A percentile compares a stretch with the other conserved stretches of the same genome.
These are phyloP conservation scores for Hydraecia micacea DNA, from an alignment of 2,888 invertebrate genomes.

Conservation along the genomic window DNA sequence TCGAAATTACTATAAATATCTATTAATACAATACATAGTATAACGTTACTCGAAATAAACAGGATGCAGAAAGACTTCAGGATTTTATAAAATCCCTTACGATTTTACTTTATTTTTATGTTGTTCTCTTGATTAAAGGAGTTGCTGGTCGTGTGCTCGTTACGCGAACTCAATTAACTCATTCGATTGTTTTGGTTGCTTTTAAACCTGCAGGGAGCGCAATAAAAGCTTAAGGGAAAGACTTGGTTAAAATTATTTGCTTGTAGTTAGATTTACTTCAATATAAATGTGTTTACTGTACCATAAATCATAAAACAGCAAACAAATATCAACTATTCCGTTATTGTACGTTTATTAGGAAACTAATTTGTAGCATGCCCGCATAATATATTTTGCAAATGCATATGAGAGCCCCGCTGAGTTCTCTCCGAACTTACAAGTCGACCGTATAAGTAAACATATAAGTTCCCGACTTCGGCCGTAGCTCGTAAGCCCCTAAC, in stretches of 20 bases:
- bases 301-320: conserved; percentile 33
- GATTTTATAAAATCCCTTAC: background rate
- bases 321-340: conserved; percentile 35
- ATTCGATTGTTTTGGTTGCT: conserved; percentile 28
- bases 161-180: conserved; percentile 27
- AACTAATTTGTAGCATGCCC: conserved; percentile 41
- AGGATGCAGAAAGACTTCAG: background rate
- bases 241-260: background rate
- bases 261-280: background rate
- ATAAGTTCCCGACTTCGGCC: conserved; percentile 37
- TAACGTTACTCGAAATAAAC: background rate
- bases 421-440: conserved; percentile 33
- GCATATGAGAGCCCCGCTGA: conserved; percentile 38
- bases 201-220: conserved; percentile 1
- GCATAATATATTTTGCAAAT: conserved; percentile 38
- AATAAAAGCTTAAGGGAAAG: background rate
- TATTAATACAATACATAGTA: background rate
- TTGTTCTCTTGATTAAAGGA: conserved; percentile 25
- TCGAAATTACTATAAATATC: background rate
- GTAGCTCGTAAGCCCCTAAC: conserved; percentile 27
- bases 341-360: conserved; percentile 40
- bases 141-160: conserved; percentile 17
- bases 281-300: background rate
- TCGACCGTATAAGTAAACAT: conserved; percentile 43
- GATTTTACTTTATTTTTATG: background rate